These are phyloP conservation scores for Poecilus cupreus DNA, from an alignment of 2,888 invertebrate genomes.

Conservation along the genomic window DNA sequence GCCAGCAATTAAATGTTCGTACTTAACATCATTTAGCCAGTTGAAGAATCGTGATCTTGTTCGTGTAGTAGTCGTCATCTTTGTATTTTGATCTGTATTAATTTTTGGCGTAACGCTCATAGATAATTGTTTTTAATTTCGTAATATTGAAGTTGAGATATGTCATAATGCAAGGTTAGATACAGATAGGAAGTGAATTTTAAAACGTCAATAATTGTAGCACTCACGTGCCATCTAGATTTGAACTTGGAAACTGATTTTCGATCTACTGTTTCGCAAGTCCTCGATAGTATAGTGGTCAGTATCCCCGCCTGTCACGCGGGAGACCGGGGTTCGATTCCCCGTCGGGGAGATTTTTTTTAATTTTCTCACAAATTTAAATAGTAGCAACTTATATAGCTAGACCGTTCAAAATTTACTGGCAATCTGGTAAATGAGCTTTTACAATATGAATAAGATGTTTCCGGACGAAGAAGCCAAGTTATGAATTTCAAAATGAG, in stretches of 20 bases:
- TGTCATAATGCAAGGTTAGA: slow-evolving; percentile 58
- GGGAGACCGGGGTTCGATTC: too few relatives aligned
- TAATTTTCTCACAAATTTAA: too few relatives aligned
- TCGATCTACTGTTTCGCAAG: slow-evolving; percentile 72
- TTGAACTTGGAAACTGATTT: slow-evolving; percentile 70
- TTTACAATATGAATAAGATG: too few relatives aligned
- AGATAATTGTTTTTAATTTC: slow-evolving; percentile 36
- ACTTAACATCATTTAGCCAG: slow-evolving; percentile 82
- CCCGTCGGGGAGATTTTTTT: too few relatives aligned
- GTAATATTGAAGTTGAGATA: slow-evolving; percentile 24
- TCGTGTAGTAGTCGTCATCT: slow-evolving; percentile 58
- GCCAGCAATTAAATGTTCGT: slow-evolving; percentile 97
- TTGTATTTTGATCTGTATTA: neutral
- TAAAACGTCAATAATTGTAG: slow-evolving; percentile 65
- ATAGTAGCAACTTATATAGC: too few relatives aligned
- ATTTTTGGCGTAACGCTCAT: neutral
- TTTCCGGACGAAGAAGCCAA: too few relatives aligned
- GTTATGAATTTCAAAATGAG: too few relatives aligned
- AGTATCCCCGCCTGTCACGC: too few relatives aligned
- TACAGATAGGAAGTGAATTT: too few relatives aligned
- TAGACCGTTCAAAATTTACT: too few relatives aligned
- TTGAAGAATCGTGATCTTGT: slow-evolving; percentile 40
- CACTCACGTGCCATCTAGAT: neutral
- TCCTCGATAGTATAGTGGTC: too few relatives aligned
- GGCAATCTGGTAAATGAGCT: too few relatives aligned